Base-by-base conservation (phyloP, 2,113 vertebrate species). In the Cryptotis parvus region DNA sequence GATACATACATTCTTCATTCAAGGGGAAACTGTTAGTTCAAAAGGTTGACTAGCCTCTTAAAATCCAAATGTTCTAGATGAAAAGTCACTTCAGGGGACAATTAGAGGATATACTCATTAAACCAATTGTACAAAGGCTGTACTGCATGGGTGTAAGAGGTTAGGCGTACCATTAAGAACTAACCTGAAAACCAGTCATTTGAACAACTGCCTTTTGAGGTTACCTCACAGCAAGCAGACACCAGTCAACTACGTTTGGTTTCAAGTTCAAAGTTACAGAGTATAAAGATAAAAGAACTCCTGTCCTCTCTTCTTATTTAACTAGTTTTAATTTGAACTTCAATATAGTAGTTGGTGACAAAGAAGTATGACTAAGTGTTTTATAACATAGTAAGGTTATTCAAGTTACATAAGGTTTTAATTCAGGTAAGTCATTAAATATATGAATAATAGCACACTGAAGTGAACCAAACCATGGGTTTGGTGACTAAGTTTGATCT, bases 181-280 rank as follows among this genome's bases (percentile, higher is more conserved):
- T 77, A 89, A 90, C 91, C 94, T 95, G 96, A 90, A 97, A 97
- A 94, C 37, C 76, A 96, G 86, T 82, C 94, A 92, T 95, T 95
- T 92, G 89, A 96, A 96, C 31, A 11, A 77, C 83, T 96, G 85
- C 91, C 90, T 97, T n/a, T 95, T 96, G 90, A 95, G 94, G 88
- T 92, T 94, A 90, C 91, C 91, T 96, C 94, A 94, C 93, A 95
- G 91, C 75, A 80, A 96, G 95, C 72, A 94, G 73, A 90, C 26
- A 66, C 37, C 61, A 95, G 55, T 43, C 52, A 92, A 78, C 15
- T 73, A 10, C 45, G 79, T 88, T 77, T 89, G 87, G 79, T 94
- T 91, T 94, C 55, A 84, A 93, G 83, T 93, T 94, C 70, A 94
- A 92, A 95, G 93, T 86, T 72, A 79, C 15, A 70, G 39, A 89